Base-by-base conservation (phyloP, 92 coral and sea anemone species). In the Pocillopora meandrina region DNA sequence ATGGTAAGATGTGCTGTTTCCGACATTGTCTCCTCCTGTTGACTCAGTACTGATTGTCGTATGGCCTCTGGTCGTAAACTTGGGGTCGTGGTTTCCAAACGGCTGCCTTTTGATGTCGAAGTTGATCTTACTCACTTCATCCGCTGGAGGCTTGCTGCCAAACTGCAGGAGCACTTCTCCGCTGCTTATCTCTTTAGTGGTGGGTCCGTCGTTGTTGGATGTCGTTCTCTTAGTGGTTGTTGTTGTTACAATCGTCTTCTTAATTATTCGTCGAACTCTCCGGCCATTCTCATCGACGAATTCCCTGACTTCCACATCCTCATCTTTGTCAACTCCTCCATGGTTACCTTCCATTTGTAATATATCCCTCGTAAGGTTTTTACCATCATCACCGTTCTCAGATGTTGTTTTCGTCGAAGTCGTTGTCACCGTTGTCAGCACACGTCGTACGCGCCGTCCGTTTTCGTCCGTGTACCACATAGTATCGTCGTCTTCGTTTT, bases 391-490 rank as follows among this genome's bases (percentile, higher is more conserved):
- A 34, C 42, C 69, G 18, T 55, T 68, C 14, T 52, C 18, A 61
- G 86, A 62, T 10, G 56, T 60, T 49, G 21, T 74, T 56, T 57
- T 72, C 31, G 86, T 72, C 19, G 79, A 20, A 61, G 74, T 23
- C 9, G 86, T 83, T 18, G 80, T 83, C 47, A 63, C 64, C 47
- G 52, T 56, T 34, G 71, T 82, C 72, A 73, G 74, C 35, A 74
- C 86, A 17, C 84, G 84, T 20, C 86, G 56, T 10, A 83, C 65
- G 26, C 86, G 86, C 5, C 86, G 66, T 10, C 86, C 86, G 34
- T 83, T 47, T 10, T 74, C 58, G 26, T 83, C 86, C 34, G 74
- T 65, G 86, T 73, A 85, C 84, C 84, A 89, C 77, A 69, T 72
- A 42, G 71, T 86, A 71, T 74, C 80, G 19, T 72, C 64, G 12